Percentiles rank a stretch among this genome's conserved stretches.
Evolutionary conservation across 2,888 invertebrate genomes (phyloP).

Genomic region (Temnothorax unifasciatus): DNA sequence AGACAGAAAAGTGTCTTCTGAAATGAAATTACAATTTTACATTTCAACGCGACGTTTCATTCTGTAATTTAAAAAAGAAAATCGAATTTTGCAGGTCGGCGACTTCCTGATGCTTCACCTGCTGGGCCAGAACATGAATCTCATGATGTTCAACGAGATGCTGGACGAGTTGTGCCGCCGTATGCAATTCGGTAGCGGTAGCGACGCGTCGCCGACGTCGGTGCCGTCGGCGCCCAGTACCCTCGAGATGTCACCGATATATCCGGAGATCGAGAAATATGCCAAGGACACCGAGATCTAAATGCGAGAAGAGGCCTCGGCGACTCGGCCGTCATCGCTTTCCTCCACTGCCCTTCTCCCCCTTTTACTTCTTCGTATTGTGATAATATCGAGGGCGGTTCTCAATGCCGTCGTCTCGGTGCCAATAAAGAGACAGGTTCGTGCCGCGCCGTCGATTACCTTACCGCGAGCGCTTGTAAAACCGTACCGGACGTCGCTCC

Average conservation of each 20-base stretch:
- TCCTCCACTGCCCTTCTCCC: conserved; percentile 5
- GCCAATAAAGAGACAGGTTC: conserved; percentile 63
- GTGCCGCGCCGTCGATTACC: conserved; percentile 53
- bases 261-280: conserved; percentile 92
- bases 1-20: background rate
- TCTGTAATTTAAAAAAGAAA: background rate
- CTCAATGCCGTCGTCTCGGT: conserved; percentile 53
- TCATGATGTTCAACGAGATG: conserved; percentile 93
- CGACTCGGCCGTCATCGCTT: background rate
- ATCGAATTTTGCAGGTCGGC: conserved; percentile 89
- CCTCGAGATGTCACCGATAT: conserved; percentile 94
- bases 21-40: conserved; percentile 3
- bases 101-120: conserved; percentile 95
- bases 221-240: conserved; percentile 95
- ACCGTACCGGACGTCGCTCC: background rate
- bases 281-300: conserved; percentile 95
- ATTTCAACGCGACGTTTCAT: background rate
- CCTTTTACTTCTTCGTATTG: conserved; percentile 65
- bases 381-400: conserved; percentile 70
- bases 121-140: conserved; percentile 95
- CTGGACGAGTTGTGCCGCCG: conserved; percentile 92
- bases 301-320: conserved; percentile 72
- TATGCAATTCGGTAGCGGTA: conserved; percentile 91
- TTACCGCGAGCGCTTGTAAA: conserved; percentile 17
- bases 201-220: conserved; percentile 86